Base-by-base conservation (phyloP, 30 jellyfish, hydroid and myxozoan species). In the Mastigias papua region DNA sequence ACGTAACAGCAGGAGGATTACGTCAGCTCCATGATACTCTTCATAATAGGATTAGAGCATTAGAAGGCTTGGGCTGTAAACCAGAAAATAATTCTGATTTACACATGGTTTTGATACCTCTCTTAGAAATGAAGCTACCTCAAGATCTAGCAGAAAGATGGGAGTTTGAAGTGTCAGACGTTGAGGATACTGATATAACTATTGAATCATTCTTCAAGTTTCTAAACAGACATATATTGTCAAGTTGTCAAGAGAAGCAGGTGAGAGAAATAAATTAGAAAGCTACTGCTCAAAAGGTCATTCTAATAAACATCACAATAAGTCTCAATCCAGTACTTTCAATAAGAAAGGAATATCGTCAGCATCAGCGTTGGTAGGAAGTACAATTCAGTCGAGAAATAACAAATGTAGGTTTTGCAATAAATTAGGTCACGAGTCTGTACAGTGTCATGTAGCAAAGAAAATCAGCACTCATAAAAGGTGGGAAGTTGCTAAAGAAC, bases 331-430 rank as follows among this genome's bases (percentile, higher is more conserved):
- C 72, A 60, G 72, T 60, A 19, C 11, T 21, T 10, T 5, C 72
- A 8, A 6, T 27, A 19, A 19, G 11, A 60, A 8, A 42, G 13
- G 80, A 23, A n/a, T 15, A 16, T 69, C 80, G 17, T 69, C 80
- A 27, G 80, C 80, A 69, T 69, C 58, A 33, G 80, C 54, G 1
- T 30, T 69, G 57, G 57, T 69, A 30, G 80, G 80, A 69, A n/a
- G 46, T 69, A 26, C 29, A 22, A 69, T 2, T 29, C 80, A 69
- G 13, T 4, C 54, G 13, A 42, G 13, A 4, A 15, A 42, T 42
- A 4, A 4, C 13, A 8, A 42, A 42, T 42, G 54, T 42, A 15
- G 13, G 13, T 42, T 42, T 15, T 42, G 54, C 13, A 15, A 42
- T 15, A 42, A 42, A 15, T 4, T 4, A 15, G 54, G 54, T 15